Base-by-base conservation (phyloP, 1,140 invertebrate species). In the Arctopsyche grandis region DNA sequence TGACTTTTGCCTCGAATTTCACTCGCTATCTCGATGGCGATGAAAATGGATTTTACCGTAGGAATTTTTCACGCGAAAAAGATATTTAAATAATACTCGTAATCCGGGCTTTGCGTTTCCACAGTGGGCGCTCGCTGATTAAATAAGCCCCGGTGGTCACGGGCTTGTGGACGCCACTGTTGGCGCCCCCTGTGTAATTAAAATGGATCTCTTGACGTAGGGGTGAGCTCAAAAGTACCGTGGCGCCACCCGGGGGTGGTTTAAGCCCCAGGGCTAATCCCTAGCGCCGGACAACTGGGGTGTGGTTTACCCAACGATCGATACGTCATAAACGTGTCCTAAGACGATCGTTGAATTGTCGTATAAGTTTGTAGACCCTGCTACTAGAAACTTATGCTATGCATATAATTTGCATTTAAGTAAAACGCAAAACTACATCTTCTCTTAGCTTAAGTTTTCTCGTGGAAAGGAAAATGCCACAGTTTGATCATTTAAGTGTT, bases 31-130 rank as follows among this genome's bases (percentile, higher is more conserved):
- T 4, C 29, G 29, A 38, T 12, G 3, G 4, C 48, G 48, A 52
- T 52, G 16, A 14, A 52, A 52, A 26, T 26, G 14, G 22, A 66
- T 9, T 66, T 66, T 26, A 66, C 22, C 26, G 22, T 29, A 0
- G 22, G 4, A 4, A 66, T 66, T 66, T 66, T 66, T 66, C 63
- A 66, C 63, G 21, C 24, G 22, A 66, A 26, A 38, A 66, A 22
- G 21, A 66, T 22, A 66, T 66, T 66, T 66, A 26, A 66, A 66
- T 66, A 66, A 26, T 66, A 66, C 63, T 66, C 63, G 24, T 26
- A 66, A 66, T 66, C 63, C 63, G 0, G 22, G 63, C 21, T 66
- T 66, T 26, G 24, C 63, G 63, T 16, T 12, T 52, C 10, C 48
- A 52, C 48, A 10, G 16, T 16, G 29, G 21, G 12, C 63, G 22